These are phyloP conservation scores for Homarus gammarus DNA, from an alignment of 2,888 invertebrate genomes.

Conservation along the genomic window DNA sequence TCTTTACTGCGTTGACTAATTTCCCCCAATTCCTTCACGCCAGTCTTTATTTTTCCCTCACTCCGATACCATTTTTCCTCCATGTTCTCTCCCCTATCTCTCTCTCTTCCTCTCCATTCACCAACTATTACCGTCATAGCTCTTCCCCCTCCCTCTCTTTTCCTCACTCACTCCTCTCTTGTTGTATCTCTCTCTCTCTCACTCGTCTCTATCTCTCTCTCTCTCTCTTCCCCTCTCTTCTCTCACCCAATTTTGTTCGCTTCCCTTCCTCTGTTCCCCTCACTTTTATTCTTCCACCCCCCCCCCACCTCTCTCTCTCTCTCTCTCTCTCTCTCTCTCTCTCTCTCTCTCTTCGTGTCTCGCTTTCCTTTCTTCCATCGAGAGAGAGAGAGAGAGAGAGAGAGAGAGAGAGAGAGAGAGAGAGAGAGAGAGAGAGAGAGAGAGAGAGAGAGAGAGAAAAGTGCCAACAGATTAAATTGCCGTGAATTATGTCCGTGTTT, in stretches of 20 bases:
- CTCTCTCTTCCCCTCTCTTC: conserved; percentile 42
- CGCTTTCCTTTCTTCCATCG: conserved; percentile 9
- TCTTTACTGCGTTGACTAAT: too few relatives aligned
- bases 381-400: too few relatives aligned
- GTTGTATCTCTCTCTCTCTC: conserved; percentile 33
- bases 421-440: too few relatives aligned
- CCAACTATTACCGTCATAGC: too few relatives aligned
- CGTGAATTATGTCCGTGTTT: conserved; percentile 27
- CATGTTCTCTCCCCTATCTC: background rate
- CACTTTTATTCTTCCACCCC: too few relatives aligned
- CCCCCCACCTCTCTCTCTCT: background rate
- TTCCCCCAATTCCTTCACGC: too few relatives aligned
- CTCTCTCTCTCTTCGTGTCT: conserved; percentile 31
- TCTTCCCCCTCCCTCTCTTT: background rate
- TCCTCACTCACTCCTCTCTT: conserved; percentile 37
- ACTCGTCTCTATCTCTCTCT: conserved; percentile 24
- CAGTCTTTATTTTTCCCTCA: background rate
- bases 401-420: too few relatives aligned
- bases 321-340: conserved; percentile 39
- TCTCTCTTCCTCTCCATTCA: too few relatives aligned
- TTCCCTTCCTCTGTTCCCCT: conserved; percentile 10
- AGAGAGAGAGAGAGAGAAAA: background rate
- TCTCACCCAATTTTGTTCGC: conserved; percentile 17
- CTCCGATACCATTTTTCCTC: background rate
- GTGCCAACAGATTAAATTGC: conserved; percentile 17